These are phyloP conservation scores for Halichondria panicea DNA, from an alignment of 37 sponge, comb jelly and placozoan species.

Conservation along the genomic window DNA sequence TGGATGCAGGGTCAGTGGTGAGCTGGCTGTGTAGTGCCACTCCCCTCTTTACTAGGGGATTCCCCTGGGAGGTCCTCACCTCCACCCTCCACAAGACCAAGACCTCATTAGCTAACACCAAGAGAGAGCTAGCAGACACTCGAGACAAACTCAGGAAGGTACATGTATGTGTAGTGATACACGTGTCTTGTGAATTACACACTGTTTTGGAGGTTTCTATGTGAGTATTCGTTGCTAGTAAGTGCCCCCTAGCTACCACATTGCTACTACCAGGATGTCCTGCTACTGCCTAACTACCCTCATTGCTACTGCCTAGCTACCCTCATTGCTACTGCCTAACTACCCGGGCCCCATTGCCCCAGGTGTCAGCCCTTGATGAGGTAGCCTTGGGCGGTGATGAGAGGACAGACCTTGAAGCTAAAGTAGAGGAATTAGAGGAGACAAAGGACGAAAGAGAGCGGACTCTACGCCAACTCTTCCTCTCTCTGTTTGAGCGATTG, in stretches of 20 bases:
- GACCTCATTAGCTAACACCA: constrained; percentile 23
- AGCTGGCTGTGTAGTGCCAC: constrained; percentile 48
- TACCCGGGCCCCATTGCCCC: neutral
- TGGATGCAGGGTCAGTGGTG: constrained; percentile 57
- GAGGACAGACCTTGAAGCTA: constrained; percentile 46
- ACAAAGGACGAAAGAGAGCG: constrained; percentile 55
- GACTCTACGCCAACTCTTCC: constrained; percentile 47
- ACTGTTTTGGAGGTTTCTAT: too few species aligned
- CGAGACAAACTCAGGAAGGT: constrained; percentile 48
- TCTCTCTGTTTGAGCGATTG: constrained; percentile 57
- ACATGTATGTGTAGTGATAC: neutral
- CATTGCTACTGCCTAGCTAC: neutral
- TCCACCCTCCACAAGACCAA: constrained; percentile 50
- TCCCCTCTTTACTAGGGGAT: constrained; percentile 38
- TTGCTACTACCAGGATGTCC: neutral
- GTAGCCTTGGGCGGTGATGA: constrained; percentile 63
- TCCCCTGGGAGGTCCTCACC: constrained; percentile 47
- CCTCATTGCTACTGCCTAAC: neutral
- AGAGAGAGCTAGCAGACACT: constrained; percentile 45
- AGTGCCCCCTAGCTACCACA: neutral
- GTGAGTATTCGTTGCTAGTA: too few species aligned
- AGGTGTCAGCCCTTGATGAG: constrained; percentile 65
- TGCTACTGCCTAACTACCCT: neutral
- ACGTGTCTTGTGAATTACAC: neutral
- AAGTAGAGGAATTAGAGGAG: constrained; percentile 40